Percentiles rank a stretch among this genome's conserved stretches.
These are phyloP conservation scores for Heliocidaris erythrogramma DNA, from an alignment of 35 echinoderm and acorn worm species.

Conservation along the genomic window DNA sequence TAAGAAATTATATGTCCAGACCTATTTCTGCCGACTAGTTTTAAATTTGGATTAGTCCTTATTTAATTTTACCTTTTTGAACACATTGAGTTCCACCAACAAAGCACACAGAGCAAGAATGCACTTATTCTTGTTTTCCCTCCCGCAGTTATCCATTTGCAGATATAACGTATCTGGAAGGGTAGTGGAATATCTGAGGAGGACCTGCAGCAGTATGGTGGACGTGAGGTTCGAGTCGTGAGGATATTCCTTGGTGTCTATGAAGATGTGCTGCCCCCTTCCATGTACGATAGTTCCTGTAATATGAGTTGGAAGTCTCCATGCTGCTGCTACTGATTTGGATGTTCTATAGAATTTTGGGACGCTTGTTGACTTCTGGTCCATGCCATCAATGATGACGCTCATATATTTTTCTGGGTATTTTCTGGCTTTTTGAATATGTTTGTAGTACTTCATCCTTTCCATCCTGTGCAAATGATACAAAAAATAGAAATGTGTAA, in stretches of 20 bases:
- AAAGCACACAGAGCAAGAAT: constrained; percentile 37
- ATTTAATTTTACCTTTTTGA: constrained; percentile 53
- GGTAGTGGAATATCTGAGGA: neutral
- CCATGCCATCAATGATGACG: constrained; percentile 67
- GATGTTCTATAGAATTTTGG: constrained; percentile 1
- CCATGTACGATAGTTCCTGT: constrained; percentile 67
- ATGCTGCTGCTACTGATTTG: constrained; percentile 22
- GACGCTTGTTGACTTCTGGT: constrained; percentile 48
- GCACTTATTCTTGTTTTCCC: constrained; percentile 63
- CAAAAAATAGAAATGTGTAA: neutral
- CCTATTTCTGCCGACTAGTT: too few species aligned
- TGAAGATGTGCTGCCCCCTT: constrained; percentile 30
- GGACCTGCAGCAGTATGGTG: constrained; percentile 50
- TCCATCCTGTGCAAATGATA: constrained; percentile 47
- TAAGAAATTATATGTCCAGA: too few species aligned
- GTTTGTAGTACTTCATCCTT: constrained; percentile 58
- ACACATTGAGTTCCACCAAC: constrained; percentile 53
- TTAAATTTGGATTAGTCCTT: neutral
- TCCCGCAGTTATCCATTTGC: constrained; percentile 54
- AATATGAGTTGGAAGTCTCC: constrained; percentile 59
- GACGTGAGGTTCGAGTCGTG: constrained; percentile 57
- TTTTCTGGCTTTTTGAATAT: constrained; percentile 24
- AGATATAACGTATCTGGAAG: constrained; percentile 35
- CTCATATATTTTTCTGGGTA: constrained; percentile 57
- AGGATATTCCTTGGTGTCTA: constrained; percentile 60